Conservation (phyloP, 2,797 vertebrate species). For the Cephalopachus bancanus region DNA sequence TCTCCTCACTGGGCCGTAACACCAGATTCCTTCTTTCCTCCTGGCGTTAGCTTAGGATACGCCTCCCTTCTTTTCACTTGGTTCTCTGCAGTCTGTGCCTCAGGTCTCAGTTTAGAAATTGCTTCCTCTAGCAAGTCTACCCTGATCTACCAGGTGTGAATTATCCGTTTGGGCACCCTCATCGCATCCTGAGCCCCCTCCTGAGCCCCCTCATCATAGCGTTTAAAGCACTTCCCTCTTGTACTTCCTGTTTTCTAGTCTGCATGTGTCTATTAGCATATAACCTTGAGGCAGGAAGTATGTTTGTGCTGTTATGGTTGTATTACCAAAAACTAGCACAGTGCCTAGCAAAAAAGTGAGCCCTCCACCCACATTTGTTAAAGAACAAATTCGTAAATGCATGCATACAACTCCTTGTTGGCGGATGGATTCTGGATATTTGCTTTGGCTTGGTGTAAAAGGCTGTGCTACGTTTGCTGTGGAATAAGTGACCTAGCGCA, state of each 20-base stretch:
- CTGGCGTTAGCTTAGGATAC: not conserved
- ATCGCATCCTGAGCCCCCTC: not conserved
- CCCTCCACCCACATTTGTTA: not conserved
- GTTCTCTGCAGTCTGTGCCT: not conserved
- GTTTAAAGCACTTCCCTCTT: not conserved
- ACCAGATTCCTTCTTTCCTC: not conserved
- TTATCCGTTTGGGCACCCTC: not conserved
- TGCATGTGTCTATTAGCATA: not conserved
- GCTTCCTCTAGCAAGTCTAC: not conserved
- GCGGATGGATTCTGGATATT: not conserved
- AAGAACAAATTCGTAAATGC: constrained; percentile 16
- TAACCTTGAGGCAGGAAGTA: not conserved
- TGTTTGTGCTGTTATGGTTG: not conserved
- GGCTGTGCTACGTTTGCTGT: not conserved
- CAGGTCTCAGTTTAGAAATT: not conserved
- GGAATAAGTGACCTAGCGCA: not conserved
- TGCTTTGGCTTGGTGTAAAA: not conserved
- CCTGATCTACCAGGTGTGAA: not conserved
- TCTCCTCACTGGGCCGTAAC: not conserved
- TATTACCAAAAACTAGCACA: not conserved
- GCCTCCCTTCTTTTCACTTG: not conserved
- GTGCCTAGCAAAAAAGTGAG: not conserved
- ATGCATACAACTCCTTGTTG: not conserved
- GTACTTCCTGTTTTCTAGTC: constrained; percentile 2
- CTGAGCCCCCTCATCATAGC: not conserved